Percentiles rank a stretch among this genome's conserved stretches.
Evolutionary conservation across 1,140 invertebrate species (phyloP).

Genomic region (Drosophila bocki): DNA sequence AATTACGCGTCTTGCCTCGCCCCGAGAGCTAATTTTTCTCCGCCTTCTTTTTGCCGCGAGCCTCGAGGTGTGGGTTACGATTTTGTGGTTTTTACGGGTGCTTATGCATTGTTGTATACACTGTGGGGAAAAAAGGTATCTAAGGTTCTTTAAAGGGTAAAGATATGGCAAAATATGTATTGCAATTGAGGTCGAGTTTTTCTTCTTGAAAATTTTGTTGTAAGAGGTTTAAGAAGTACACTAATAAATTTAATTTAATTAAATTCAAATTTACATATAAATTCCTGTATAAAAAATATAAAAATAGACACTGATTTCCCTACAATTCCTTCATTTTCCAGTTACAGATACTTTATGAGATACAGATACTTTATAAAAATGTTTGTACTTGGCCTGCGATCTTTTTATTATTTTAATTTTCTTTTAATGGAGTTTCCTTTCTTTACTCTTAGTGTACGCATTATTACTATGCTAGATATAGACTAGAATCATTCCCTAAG

Average conservation of each 20-base stretch:
- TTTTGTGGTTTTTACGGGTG: conserved; percentile 55
- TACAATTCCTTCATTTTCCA: too few species aligned
- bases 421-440: neutral
- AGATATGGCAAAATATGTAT: neutral
- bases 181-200: too few species aligned
- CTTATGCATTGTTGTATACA: neutral
- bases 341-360: too few species aligned
- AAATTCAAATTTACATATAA: too few species aligned
- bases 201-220: neutral
- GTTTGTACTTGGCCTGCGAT: too few species aligned
- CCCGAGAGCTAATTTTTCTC: conserved; percentile 29
- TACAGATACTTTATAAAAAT: too few species aligned
- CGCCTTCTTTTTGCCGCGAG: conserved; percentile 34
- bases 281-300: too few species aligned
- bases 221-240: neutral
- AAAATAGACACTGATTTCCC: too few species aligned
- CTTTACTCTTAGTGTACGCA: neutral
- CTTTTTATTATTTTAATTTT: neutral
- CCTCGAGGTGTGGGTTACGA: conserved; percentile 63
- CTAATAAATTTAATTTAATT: too few species aligned
- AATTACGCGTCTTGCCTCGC: conserved; percentile 45
- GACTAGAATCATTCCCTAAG: neutral
- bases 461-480: neutral
- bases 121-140: conserved; percentile 3
- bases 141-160: neutral